phyloP scores from a whole-genome alignment of 1,140 invertebrate species.

The Polyergus mexicanus region DNA sequence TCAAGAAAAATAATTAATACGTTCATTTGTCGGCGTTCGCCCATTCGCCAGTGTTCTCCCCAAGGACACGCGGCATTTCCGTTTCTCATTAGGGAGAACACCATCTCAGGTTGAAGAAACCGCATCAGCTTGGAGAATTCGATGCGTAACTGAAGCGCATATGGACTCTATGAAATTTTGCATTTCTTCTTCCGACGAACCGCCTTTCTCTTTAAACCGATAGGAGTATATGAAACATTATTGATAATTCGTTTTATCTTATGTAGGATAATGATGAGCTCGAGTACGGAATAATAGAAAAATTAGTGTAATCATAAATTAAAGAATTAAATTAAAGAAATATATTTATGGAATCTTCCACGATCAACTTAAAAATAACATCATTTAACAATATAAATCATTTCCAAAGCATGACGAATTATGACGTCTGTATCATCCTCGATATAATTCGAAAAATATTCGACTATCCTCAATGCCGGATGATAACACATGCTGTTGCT shows the following conservation, averaged over 20 bases:
- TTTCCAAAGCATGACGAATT: slow-evolving; percentile 55
- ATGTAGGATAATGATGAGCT: no score
- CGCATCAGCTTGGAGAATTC: slow-evolving; percentile 16
- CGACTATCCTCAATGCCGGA: slow-evolving; percentile 54
- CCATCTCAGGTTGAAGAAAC: slow-evolving; percentile 21
- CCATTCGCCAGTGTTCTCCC: slow-evolving; percentile 7
- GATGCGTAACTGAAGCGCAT: not conserved
- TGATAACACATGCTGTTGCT: slow-evolving; percentile 64
- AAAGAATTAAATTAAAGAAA: no score
- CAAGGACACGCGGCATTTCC: slow-evolving; percentile 41
- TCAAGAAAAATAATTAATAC: slow-evolving; percentile 60
- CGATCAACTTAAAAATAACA: no score
- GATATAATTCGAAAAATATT: slow-evolving; percentile 67
- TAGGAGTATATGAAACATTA: no score
- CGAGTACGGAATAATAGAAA: no score
- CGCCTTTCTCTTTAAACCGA: not conserved
- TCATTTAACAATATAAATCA: no score
- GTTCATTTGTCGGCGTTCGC: slow-evolving; percentile 43
- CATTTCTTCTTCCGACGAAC: not conserved
- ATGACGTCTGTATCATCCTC: slow-evolving; percentile 61
- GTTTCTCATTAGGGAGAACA: slow-evolving; percentile 42
- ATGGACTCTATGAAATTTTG: slow-evolving; percentile 22
- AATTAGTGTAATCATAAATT: no score
- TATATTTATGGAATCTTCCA: no score
- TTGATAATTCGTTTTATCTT: no score